Evolutionary conservation across 2,888 invertebrate genomes (phyloP).

Genomic region (Drosophila lutescens): DNA sequence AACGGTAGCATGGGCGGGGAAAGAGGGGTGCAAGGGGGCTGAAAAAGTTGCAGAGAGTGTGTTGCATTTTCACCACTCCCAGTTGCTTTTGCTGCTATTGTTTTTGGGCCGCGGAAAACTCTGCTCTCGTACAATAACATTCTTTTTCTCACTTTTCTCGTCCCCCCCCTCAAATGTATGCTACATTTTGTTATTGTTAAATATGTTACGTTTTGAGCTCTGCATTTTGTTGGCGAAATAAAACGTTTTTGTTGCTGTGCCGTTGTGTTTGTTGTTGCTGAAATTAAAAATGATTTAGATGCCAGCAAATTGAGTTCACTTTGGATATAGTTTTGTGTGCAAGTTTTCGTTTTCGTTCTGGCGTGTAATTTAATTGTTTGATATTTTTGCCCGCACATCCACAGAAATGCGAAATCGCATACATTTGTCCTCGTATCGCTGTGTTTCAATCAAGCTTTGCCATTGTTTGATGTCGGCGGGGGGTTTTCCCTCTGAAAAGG

Average conservation of each 20-base stretch:
- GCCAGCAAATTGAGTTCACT: conserved; percentile 75
- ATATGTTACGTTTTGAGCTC: conserved; percentile 26
- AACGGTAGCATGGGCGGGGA: conserved; percentile 43
- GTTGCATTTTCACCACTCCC: conserved; percentile 50
- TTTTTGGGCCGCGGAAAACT: conserved; percentile 30
- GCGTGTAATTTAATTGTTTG: conserved; percentile 75
- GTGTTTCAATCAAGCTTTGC: conserved; percentile 62
- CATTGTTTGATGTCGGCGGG: conserved; percentile 42
- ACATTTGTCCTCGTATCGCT: conserved; percentile 35
- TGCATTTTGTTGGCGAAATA: conserved; percentile 28
- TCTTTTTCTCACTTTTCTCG: conserved; percentile 23
- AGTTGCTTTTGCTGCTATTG: conserved; percentile 4
- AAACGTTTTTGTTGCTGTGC: conserved; percentile 27
- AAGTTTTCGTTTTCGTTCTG: conserved; percentile 34
- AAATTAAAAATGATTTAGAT: conserved; percentile 81
- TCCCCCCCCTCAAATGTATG: conserved; percentile 44
- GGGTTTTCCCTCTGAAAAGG: conserved; percentile 15
- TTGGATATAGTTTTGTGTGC: conserved; percentile 53
- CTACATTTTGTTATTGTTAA: conserved; percentile 55
- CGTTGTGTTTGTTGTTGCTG: conserved; percentile 57
- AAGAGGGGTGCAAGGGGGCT: not conserved
- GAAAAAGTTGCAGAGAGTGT: conserved; percentile 29
- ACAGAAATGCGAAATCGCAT: conserved; percentile 14
- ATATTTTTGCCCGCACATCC: conserved; percentile 50
- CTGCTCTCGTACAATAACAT: conserved; percentile 33